A percentile compares a stretch with the other conserved stretches of the same genome.
Evolutionary conservation across 2,797 vertebrate species (phyloP).

Genomic region (Ceryle rudis): DNA sequence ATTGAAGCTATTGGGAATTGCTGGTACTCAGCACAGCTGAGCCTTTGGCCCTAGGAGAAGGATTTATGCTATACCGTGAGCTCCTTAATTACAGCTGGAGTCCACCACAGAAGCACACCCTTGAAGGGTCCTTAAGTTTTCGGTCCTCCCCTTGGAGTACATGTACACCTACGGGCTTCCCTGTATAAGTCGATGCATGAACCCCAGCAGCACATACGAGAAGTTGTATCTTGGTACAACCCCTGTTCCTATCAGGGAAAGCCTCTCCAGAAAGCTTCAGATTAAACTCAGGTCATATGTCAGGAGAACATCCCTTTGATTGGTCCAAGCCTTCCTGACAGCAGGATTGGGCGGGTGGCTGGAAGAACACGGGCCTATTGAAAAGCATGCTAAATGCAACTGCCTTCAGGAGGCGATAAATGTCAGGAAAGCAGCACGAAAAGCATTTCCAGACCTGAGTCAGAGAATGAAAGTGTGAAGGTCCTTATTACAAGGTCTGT

Average conservation of each 20-base stretch:
- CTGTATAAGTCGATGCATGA: background rate
- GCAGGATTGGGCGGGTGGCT: background rate
- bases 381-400: background rate
- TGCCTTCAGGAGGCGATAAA: background rate
- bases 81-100: background rate
- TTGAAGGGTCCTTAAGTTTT: background rate
- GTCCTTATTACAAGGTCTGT: background rate
- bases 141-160: background rate
- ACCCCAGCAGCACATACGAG: background rate
- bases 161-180: background rate
- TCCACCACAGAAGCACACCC: background rate
- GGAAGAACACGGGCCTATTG: background rate
- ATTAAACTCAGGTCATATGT: background rate
- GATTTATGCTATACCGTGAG: background rate
- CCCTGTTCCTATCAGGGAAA: background rate
- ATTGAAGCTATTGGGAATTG: background rate
- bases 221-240: accelerated
- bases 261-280: background rate
- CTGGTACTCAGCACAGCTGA: background rate
- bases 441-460: background rate
- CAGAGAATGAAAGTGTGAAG: background rate
- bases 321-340: background rate
- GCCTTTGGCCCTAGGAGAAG: background rate
- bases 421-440: background rate
- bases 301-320: background rate